A percentile compares a stretch with the other conserved stretches of the same genome.
phyloP scores from a whole-genome alignment of 1,140 invertebrate species.

The Drosophila guanche region DNA sequence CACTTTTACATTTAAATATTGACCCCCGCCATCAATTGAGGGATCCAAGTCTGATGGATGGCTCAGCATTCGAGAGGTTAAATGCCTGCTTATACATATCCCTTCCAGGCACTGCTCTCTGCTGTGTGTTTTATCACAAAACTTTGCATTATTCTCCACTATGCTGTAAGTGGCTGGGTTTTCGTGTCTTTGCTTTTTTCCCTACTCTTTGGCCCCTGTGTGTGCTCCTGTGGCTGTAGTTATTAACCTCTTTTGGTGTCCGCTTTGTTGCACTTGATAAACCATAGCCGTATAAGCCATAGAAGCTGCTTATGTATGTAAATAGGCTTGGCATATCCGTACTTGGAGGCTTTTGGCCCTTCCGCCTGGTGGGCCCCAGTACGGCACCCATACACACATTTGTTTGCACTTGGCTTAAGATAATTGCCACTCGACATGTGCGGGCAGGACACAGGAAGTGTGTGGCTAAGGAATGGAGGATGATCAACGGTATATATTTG shows the following conservation, averaged over 20 bases:
- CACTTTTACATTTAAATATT: slow-evolving; percentile 34
- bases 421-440: slow-evolving; percentile 27
- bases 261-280: slow-evolving; percentile 34
- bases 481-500: slow-evolving; percentile 19
- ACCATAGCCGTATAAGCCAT: slow-evolving; percentile 36
- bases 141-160: slow-evolving; percentile 52
- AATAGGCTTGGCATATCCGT: slow-evolving; percentile 11
- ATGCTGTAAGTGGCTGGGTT: slow-evolving; percentile 25
- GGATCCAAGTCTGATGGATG: slow-evolving; percentile 37
- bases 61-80: slow-evolving; percentile 37
- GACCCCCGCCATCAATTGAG: slow-evolving; percentile 8
- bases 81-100: slow-evolving; percentile 41
- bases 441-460: neutral
- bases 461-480: neutral
- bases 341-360: slow-evolving; percentile 9
- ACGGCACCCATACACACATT: slow-evolving; percentile 1
- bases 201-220: slow-evolving; percentile 6
- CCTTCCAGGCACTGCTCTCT: slow-evolving; percentile 24
- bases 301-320: slow-evolving; percentile 53
- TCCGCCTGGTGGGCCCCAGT: neutral
- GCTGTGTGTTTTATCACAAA: slow-evolving; percentile 30
- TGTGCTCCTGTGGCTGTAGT: slow-evolving; percentile 30
- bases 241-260: slow-evolving; percentile 61
- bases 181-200: neutral
- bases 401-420: slow-evolving; percentile 22